Evolutionary conservation across 2,888 invertebrate genomes (phyloP), one percentile per base, ranked within the genome.

Genomic region (Pollenia griseotomentosa): DNA sequence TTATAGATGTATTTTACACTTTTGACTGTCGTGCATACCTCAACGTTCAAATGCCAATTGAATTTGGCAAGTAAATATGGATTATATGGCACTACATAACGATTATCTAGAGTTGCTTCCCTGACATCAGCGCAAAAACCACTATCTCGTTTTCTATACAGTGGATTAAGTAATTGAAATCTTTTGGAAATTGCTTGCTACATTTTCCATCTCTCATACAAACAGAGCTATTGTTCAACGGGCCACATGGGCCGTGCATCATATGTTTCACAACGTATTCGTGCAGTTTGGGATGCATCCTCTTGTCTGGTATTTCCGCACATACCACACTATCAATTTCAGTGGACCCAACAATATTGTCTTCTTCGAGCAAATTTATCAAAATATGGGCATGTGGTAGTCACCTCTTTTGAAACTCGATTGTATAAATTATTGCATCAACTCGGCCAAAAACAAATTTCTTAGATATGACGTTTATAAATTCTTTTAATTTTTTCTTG

Each of bases 331-430:
- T 70, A 40, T 70, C 53, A 7, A 48, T 70, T 12, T 48, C 51
- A 12, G 14, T 9, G 8, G 9, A 5, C n/a, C n/a, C 14, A 53
- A 53, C n/a, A n/a, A 53, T 53, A n/a, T 53, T 53, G 23, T 53
- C 53, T 33, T 70, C 14, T 11, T 51, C 10, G 12, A 33, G 6
- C n/a, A 70, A 46, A 19, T 53, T 70, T 14, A 53, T 40, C 23
- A 53, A 51, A 33, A 70, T 33, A 23, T 40, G 70, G 2, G 40
- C 71, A 55, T 73, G 66, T 23, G 23, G 66, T 66, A 48, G 16
- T 9, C 66, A 23, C 16, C 66, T 19, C 44, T 66, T 66, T 48
- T 66, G 71, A 57, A 73, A 73, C 19, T 73, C 71, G 44, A 73
- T 73, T 55, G 51, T 70, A 23, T 70, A 53, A 70, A 70, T 53